Percentiles rank a stretch among this genome's conserved stretches.
phyloP scores from a whole-genome alignment of 2,888 invertebrate genomes.

The Acrobeloides nanus region DNA sequence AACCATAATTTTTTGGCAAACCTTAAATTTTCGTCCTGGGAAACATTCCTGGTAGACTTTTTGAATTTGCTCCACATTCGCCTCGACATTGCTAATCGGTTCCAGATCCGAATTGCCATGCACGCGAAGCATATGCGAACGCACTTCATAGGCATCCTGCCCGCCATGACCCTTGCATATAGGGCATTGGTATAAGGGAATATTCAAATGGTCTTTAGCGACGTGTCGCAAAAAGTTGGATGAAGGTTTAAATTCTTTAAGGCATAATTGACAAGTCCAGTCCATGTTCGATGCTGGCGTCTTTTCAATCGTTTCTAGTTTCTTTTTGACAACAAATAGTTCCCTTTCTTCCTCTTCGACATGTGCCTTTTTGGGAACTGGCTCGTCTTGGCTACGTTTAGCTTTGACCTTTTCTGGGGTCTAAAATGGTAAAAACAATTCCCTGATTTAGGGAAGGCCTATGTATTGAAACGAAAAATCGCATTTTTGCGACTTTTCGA shows the following conservation, averaged over 20 bases:
- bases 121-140: conserved; percentile 27
- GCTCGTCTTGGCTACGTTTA: too few relatives aligned
- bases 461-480: too few relatives aligned
- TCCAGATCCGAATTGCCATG: conserved; percentile 16
- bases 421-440: too few relatives aligned
- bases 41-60: conserved; percentile 31
- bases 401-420: too few relatives aligned
- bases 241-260: conserved; percentile 30
- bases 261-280: conserved; percentile 22
- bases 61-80: conserved; percentile 26
- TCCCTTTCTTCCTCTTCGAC: too few relatives aligned
- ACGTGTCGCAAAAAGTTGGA: conserved; percentile 37
- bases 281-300: too few relatives aligned
- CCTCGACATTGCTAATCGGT: conserved; percentile 30
- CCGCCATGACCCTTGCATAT: conserved; percentile 29
- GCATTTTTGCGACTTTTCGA: too few relatives aligned
- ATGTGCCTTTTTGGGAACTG: too few relatives aligned
- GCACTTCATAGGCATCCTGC: conserved; percentile 30
- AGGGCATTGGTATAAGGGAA: conserved; percentile 32
- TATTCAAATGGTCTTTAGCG: conserved; percentile 51
- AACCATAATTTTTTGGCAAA: too few relatives aligned
- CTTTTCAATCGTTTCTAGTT: neutral
- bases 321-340: neutral
- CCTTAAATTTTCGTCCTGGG: conserved; percentile 32
- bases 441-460: too few relatives aligned